Percentiles rank a stretch among this genome's conserved stretches.
phyloP scores from a whole-genome alignment of 2,888 invertebrate species.

The Drosophila recens region DNA sequence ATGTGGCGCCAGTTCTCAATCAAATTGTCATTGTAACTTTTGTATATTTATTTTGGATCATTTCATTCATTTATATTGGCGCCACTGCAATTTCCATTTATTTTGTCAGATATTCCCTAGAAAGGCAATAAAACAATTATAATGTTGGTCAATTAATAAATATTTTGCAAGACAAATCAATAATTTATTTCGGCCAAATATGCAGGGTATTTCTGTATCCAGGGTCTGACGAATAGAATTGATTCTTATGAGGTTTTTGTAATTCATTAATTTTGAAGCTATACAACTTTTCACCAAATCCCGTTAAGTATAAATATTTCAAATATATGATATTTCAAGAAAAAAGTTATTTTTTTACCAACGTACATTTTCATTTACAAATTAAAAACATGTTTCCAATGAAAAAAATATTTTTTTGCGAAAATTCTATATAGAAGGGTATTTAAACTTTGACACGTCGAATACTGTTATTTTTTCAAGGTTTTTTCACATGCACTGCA shows the following conservation, averaged over 20 bases:
- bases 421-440: neutral
- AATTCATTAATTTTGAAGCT: neutral
- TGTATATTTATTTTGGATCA: neutral
- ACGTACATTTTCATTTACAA: too few relatives aligned
- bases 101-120: constrained; percentile 20
- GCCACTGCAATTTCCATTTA: constrained; percentile 46
- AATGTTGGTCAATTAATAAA: constrained; percentile 30
- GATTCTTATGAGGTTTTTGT: neutral
- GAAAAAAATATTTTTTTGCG: too few relatives aligned
- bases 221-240: neutral
- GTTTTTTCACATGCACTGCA: constrained; percentile 9
- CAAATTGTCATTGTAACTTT: constrained; percentile 42
- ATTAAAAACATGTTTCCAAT: too few relatives aligned
- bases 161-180: constrained; percentile 33
- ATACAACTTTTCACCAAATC: too few relatives aligned
- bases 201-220: neutral
- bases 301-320: too few relatives aligned
- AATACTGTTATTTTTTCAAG: neutral
- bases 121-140: constrained; percentile 26
- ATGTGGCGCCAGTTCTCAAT: constrained; percentile 15
- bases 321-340: too few relatives aligned
- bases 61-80: constrained; percentile 30
- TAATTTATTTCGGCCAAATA: neutral
- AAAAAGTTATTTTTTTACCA: too few relatives aligned
- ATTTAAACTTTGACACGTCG: constrained; percentile 8